Evolutionary conservation across 2,797 vertebrate genomes (phyloP).

Genomic region (Sebastes iracundus): DNA sequence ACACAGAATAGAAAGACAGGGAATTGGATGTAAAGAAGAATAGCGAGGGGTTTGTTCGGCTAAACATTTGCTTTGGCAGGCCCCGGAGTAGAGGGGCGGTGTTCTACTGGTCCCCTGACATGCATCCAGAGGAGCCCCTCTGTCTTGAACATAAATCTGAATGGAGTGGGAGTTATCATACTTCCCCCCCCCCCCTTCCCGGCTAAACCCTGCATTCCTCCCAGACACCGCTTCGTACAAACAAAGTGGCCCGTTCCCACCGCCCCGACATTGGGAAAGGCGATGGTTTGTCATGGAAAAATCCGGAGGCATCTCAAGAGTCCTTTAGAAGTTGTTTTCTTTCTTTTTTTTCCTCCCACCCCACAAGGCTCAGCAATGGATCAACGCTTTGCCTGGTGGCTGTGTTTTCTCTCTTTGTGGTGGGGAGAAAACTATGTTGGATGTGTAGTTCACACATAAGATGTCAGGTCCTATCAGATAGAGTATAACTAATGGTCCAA

Average conservation of each 20-base stretch:
- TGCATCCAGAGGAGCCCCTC: constrained; percentile 75
- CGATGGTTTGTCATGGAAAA: constrained; percentile 79
- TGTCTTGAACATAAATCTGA: constrained; percentile 78
- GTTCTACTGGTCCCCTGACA: constrained; percentile 68
- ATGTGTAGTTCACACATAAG: constrained; percentile 5
- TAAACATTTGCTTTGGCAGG: constrained; percentile 81
- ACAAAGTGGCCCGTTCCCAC: constrained; percentile 82
- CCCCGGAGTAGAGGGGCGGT: constrained; percentile 57
- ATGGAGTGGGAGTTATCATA: constrained; percentile 80
- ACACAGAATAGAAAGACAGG: constrained; percentile 40
- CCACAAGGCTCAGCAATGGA: constrained; percentile 24
- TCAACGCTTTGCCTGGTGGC: constrained; percentile 18
- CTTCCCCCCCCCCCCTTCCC: constrained; percentile 45
- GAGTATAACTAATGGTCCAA: not conserved
- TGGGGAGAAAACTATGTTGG: not conserved
- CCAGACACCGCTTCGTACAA: constrained; percentile 75
- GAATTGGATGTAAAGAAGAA: constrained; percentile 59
- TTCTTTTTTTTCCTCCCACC: not conserved
- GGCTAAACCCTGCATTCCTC: constrained; percentile 79
- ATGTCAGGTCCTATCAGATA: constrained; percentile 16
- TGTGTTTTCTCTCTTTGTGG: constrained; percentile 36
- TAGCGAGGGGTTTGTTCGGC: constrained; percentile 57
- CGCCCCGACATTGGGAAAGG: constrained; percentile 71
- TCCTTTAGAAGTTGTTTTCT: constrained; percentile 48
- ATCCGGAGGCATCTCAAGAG: constrained; percentile 77